phyloP scores from a whole-genome alignment of 2,797 vertebrate species.

The Microctenopoma steveboyesi region DNA sequence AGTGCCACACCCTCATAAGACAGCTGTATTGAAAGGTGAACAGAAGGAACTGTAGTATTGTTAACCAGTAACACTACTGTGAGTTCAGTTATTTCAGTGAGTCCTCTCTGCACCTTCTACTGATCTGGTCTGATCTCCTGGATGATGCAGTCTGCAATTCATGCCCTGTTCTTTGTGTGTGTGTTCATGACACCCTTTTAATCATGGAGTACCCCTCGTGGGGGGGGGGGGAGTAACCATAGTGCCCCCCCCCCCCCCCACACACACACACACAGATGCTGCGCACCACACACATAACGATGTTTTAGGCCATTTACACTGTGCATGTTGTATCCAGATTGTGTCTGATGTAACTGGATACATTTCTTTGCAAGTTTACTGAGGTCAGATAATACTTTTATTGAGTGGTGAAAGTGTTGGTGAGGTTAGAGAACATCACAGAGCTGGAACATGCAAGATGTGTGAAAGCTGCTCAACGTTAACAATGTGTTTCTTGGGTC shows the following conservation, averaged over 20 bases:
- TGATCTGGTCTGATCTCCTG: slow-evolving; percentile 49
- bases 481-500: slow-evolving; percentile 2
- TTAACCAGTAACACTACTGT: background rate
- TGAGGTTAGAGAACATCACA: slow-evolving; percentile 10
- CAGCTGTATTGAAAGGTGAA: slow-evolving; percentile 43
- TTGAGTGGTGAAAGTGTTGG: slow-evolving; percentile 4
- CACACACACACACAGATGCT: slow-evolving; percentile 9
- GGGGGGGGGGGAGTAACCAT: slow-evolving; percentile 57
- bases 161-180: slow-evolving; percentile 35
- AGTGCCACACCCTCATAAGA: slow-evolving; percentile 49
- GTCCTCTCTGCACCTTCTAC: slow-evolving; percentile 54
- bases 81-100: slow-evolving; percentile 10
- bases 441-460: background rate
- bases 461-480: slow-evolving; percentile 16
- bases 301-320: slow-evolving; percentile 2
- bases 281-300: slow-evolving; percentile 25
- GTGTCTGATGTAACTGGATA: slow-evolving; percentile 18
- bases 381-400: slow-evolving; percentile 2
- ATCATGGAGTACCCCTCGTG: slow-evolving; percentile 64
- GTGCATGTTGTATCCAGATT: slow-evolving; percentile 52
- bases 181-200: slow-evolving; percentile 59
- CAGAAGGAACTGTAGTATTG: slow-evolving; percentile 33
- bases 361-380: slow-evolving; percentile 23
- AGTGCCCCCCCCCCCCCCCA: slow-evolving; percentile 43
- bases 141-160: slow-evolving; percentile 58